phyloP scores from a whole-genome alignment of 2,888 invertebrate genomes.

The Lasioglossum leucozonium region DNA sequence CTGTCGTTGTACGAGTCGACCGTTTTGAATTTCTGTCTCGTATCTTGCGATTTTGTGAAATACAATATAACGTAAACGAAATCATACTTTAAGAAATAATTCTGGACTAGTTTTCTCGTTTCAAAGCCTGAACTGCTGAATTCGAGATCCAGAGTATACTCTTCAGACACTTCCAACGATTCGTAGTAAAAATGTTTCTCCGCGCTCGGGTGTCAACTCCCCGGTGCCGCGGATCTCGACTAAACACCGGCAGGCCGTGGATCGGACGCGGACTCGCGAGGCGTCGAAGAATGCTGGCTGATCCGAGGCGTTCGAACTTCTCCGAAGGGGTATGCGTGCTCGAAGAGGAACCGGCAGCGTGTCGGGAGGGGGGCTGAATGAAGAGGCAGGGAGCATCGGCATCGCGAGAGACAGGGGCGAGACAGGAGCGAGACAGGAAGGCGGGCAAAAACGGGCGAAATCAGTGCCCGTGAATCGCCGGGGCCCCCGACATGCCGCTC shows the following conservation, averaged over 20 bases:
- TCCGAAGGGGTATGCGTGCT: conserved; percentile 1
- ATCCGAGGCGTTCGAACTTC: neutral
- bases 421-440: conserved; percentile 6
- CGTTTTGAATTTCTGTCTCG: no score
- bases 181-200: neutral
- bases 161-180: no score
- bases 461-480: conserved; percentile 61
- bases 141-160: no score
- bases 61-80: no score
- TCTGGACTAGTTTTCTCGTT: no score
- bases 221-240: neutral
- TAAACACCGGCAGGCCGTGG: neutral
- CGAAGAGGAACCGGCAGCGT: neutral
- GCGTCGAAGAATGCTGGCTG: neutral
- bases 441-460: conserved; percentile 20
- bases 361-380: neutral
- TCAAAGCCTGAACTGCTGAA: no score
- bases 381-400: neutral
- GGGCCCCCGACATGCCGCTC: conserved; percentile 55
- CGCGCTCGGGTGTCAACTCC: neutral
- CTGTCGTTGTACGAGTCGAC: no score
- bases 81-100: no score
- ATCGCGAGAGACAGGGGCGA: conserved; percentile 2
- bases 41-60: no score
- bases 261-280: neutral